These are phyloP conservation scores for Vireo griseus DNA, from an alignment of 2,797 vertebrate genomes.

Conservation along the genomic window DNA sequence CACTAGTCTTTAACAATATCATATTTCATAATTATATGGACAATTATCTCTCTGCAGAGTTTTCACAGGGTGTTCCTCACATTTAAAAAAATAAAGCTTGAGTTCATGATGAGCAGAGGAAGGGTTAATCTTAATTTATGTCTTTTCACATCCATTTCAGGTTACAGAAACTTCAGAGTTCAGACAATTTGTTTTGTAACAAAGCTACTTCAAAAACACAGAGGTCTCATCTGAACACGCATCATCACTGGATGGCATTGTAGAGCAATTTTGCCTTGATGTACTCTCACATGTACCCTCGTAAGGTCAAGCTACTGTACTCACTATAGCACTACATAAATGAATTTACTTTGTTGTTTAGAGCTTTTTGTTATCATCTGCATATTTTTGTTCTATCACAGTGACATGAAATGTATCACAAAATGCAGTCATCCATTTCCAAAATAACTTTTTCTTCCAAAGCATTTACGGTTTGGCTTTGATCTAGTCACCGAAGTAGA, in stretches of 20 bases:
- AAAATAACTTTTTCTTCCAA: neutral
- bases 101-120: conserved; percentile 28
- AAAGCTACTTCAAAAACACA: neutral
- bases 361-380: neutral
- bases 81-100: conserved; percentile 53
- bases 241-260: neutral
- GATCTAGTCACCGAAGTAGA: neutral
- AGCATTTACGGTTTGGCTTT: neutral
- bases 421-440: neutral
- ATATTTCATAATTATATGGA: conserved; percentile 56
- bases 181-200: neutral
- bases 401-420: neutral
- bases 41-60: conserved; percentile 52
- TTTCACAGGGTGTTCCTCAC: conserved; percentile 25
- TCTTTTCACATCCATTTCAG: neutral
- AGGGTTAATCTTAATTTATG: conserved; percentile 32
- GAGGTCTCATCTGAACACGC: neutral
- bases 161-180: neutral
- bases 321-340: neutral
- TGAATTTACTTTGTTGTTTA: neutral
- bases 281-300: neutral
- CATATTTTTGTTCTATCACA: neutral
- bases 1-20: neutral
- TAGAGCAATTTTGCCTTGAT: neutral
- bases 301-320: neutral